These are phyloP conservation scores for Graptemys geographica DNA, from an alignment of 2,797 vertebrate genomes.

Conservation along the genomic window DNA sequence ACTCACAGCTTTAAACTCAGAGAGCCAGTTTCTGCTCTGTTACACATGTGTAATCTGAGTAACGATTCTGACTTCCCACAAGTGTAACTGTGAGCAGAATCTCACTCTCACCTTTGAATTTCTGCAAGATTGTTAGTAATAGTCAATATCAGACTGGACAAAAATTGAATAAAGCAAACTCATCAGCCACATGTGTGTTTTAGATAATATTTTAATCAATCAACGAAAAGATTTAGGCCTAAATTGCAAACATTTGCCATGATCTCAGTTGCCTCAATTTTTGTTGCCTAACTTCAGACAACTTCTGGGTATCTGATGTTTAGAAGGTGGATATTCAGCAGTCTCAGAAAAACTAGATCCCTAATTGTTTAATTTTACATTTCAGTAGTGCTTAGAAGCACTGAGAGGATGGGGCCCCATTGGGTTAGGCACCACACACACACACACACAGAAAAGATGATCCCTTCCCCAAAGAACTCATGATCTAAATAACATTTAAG, in stretches of 20 bases:
- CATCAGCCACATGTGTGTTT: not conserved
- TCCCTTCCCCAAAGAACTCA: not conserved
- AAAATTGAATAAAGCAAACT: not conserved
- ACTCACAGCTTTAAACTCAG: not conserved
- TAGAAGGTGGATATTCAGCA: not conserved
- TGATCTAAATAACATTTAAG: not conserved
- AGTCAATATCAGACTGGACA: not conserved
- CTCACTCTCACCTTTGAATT: not conserved
- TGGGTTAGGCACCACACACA: not conserved
- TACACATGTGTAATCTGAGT: not conserved
- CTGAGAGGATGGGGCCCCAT: not conserved
- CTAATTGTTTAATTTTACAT: not conserved
- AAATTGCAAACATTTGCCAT: accelerated
- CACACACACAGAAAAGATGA: not conserved
- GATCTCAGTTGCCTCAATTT: accelerated
- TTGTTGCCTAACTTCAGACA: not conserved
- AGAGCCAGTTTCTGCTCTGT: accelerated
- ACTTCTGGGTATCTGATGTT: not conserved
- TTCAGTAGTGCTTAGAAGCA: not conserved
- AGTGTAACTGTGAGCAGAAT: accelerated
- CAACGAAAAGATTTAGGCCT: not conserved
- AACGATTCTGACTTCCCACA: not conserved
- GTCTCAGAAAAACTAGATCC: not conserved
- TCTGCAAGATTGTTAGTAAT: not conserved
- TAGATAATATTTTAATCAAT: not conserved